Evolutionary conservation across 1,140 invertebrate species (phyloP).

Genomic region (Drosophila santomea): DNA sequence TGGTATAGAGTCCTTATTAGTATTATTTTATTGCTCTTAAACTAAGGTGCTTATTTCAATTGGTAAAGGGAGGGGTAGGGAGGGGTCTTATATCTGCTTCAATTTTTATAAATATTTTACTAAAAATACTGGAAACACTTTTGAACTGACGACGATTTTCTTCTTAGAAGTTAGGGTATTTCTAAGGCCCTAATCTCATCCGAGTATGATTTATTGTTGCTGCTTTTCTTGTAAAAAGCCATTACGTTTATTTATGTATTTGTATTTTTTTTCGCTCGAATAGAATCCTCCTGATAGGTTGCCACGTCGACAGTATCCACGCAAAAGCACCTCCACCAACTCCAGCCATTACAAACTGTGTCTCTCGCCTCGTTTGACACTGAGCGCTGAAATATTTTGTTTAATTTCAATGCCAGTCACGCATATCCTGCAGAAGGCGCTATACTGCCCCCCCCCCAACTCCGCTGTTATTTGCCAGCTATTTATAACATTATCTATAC

Average conservation of each 20-base stretch:
- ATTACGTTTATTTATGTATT: conserved; percentile 79
- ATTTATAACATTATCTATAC: conserved; percentile 70
- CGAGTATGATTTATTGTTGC: conserved; percentile 20
- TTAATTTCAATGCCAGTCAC: conserved; percentile 80
- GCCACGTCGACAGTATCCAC: conserved; percentile 40
- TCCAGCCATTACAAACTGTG: conserved; percentile 22
- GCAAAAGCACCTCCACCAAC: not conserved
- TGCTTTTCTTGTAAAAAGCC: conserved; percentile 60
- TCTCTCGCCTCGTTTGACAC: conserved; percentile 71
- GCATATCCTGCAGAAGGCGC: conserved; percentile 66
- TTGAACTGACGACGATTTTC: not conserved
- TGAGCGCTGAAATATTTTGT: conserved; percentile 59
- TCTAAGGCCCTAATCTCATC: not conserved
- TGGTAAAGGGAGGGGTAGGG: no score
- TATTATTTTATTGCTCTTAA: not conserved
- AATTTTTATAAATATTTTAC: not conserved
- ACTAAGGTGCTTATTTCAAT: no score
- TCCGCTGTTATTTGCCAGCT: conserved; percentile 40
- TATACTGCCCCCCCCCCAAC: not conserved
- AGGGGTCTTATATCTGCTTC: no score
- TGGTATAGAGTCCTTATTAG: not conserved
- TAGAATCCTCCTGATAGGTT: conserved; percentile 42
- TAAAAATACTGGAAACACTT: not conserved
- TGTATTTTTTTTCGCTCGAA: conserved; percentile 21
- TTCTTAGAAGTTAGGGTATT: conserved; percentile 14